Percentiles rank a stretch among this genome's conserved stretches.
These are phyloP conservation scores for Cheilosia urbana DNA, from an alignment of 2,888 invertebrate genomes.

Conservation along the genomic window DNA sequence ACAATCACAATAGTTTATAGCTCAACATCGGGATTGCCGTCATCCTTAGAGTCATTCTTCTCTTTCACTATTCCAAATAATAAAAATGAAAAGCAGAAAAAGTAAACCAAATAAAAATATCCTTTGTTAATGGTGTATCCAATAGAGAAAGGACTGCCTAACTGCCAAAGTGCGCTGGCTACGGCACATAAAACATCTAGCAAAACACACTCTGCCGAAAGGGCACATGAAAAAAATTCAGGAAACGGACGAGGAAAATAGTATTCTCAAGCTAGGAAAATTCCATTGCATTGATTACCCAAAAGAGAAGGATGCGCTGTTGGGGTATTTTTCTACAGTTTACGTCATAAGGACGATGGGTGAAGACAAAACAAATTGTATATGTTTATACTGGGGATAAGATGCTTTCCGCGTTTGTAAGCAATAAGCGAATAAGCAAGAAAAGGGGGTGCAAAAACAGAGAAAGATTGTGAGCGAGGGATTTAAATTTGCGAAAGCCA, in stretches of 20 bases:
- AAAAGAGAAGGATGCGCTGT: constrained; percentile 54
- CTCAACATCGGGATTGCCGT: constrained; percentile 24
- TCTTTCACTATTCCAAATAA: constrained; percentile 52
- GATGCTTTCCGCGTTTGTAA: too few species aligned
- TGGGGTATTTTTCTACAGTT: constrained; percentile 33
- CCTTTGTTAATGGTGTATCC: constrained; percentile 41
- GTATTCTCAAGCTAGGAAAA: constrained; percentile 62
- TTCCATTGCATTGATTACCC: constrained; percentile 74
- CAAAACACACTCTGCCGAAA: constrained; percentile 19
- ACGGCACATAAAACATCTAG: constrained; percentile 34
- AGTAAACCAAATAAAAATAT: constrained; percentile 9
- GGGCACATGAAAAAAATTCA: neutral
- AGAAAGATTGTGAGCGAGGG: neutral
- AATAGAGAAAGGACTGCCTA: constrained; percentile 32
- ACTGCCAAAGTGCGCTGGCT: constrained; percentile 16
- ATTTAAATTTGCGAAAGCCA: constrained; percentile 17
- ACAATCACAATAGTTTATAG: constrained; percentile 24
- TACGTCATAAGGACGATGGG: constrained; percentile 38
- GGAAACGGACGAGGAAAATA: neutral
- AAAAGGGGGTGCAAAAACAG: too few species aligned
- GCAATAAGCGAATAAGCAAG: too few species aligned
- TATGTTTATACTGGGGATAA: too few species aligned
- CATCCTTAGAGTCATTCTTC: constrained; percentile 1
- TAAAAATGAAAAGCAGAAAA: constrained; percentile 23
- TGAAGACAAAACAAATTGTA: neutral